phyloP scores from a whole-genome alignment of 2,113 vertebrate genomes.

The Leucopsar rothschildi region DNA sequence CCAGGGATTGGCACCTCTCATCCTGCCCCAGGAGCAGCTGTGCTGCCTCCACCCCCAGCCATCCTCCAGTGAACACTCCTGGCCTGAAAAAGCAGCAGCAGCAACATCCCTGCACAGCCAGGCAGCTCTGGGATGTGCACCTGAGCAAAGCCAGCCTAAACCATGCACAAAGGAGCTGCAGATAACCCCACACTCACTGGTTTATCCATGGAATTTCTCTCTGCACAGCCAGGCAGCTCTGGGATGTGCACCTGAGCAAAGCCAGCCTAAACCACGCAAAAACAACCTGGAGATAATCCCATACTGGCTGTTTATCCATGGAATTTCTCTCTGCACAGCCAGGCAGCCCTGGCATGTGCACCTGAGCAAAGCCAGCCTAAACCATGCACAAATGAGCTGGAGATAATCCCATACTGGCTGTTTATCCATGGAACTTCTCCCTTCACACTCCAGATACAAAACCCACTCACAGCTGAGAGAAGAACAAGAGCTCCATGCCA shows the following conservation, averaged over 20 bases:
- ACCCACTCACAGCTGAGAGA: conserved; percentile 22
- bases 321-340: not conserved
- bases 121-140: no score
- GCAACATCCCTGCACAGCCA: not conserved
- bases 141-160: not conserved
- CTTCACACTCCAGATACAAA: conserved; percentile 21
- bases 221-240: not conserved
- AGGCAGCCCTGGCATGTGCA: not conserved
- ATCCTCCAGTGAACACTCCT: accelerated
- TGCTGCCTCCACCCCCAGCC: not conserved
- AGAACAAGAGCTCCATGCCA: not conserved
- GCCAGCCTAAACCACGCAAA: not conserved
- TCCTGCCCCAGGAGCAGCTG: not conserved
- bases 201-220: not conserved
- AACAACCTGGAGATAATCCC: not conserved
- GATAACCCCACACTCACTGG: not conserved
- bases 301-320: not conserved
- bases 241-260: not conserved
- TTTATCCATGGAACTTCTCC: not conserved
- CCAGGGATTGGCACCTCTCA: not conserved
- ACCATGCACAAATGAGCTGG: not conserved
- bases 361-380: not conserved
- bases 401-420: not conserved
- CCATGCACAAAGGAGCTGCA: not conserved
- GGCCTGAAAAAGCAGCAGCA: not conserved